phyloP scores from a whole-genome alignment of 2,888 invertebrate genomes.

The Ptychoptera albimana region DNA sequence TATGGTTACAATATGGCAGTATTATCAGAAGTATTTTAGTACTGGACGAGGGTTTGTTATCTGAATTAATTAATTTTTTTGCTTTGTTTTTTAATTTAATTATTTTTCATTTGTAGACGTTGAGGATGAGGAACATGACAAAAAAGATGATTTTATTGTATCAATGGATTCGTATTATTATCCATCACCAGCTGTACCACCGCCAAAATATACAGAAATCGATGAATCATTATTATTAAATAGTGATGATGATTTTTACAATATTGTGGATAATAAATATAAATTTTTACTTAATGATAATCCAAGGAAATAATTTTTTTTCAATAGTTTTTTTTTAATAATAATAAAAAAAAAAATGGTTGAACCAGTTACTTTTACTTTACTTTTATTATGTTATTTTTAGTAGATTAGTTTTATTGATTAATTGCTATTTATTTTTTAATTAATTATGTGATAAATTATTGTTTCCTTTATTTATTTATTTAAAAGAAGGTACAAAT shows the following conservation, averaged over 20 bases:
- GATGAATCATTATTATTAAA: slow-evolving; percentile 4
- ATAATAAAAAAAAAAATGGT: not conserved
- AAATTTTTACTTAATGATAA: too few species aligned
- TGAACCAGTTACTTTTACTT: not conserved
- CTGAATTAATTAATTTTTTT: not conserved
- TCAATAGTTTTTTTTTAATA: not conserved
- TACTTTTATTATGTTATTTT: too few species aligned
- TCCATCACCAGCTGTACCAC: slow-evolving; percentile 7
- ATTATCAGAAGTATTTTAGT: slow-evolving; percentile 1
- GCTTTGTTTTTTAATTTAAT: not conserved
- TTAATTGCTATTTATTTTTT: too few species aligned
- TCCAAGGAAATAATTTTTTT: not conserved
- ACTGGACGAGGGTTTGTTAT: slow-evolving; percentile 1
- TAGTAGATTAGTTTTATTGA: too few species aligned
- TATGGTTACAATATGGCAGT: slow-evolving; percentile 4
- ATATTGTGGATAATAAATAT: not conserved
- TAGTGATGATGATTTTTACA: slow-evolving; percentile 2
- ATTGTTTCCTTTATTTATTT: too few species aligned
- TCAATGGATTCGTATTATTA: slow-evolving; percentile 7
- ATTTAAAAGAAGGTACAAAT: too few species aligned
- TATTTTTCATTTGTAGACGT: not conserved
- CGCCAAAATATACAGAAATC: slow-evolving; percentile 7
- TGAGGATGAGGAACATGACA: not conserved
- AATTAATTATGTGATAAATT: too few species aligned
- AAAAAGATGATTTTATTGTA: slow-evolving; percentile 4